Evolutionary conservation across 1,140 invertebrate species (phyloP), one percentile per base, ranked within the genome.

Genomic region (Bombus fervidus): DNA sequence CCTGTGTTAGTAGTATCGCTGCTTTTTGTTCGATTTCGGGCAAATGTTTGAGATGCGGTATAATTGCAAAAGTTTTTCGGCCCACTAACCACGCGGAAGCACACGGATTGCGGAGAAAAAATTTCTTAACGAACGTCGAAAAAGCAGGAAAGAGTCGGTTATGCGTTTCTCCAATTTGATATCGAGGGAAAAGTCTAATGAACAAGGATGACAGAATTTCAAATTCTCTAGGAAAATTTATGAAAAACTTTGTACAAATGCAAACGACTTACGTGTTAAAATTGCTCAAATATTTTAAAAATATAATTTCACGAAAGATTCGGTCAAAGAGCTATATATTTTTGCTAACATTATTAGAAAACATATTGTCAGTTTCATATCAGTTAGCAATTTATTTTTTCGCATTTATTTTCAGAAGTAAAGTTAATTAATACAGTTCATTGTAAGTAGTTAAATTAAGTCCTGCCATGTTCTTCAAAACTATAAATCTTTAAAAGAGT

Each of bases 41-140:
- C 18, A 34, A 53, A 34, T 53, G 73, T 53, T 75, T 75, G 73
- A 53, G 73, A 53, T 34, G 25, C 73, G n/a, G 31, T 53, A 31
- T 75, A 75, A 75, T 53, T 75, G 73, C 73, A 4, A 34, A 53
- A 75, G 73, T 75, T 75, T 75, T 53, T 34, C 41, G 18, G 34
- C 43, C 15, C 72, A 31, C 41, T n/a, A 34, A 75, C n/a, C 43
- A 22, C n/a, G 4, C 8, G 22, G 0, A 22, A 34, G 47, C 31
- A 22, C 72, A 18, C 22, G 73, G 31, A 12, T 53, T 10, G 73
- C 18, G 10, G 12, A 13, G 73, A 12, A 75, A 34, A 75, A 34
- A 53, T 75, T 28, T 75, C n/a, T 75, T 53, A 75, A 75, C 41
- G 18, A 47, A 41, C 41, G 3, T 18, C n/a, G 43, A 25, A 75